These are phyloP conservation scores for Oeneis ivallda DNA, from an alignment of 2,888 invertebrate species.

Conservation along the genomic window DNA sequence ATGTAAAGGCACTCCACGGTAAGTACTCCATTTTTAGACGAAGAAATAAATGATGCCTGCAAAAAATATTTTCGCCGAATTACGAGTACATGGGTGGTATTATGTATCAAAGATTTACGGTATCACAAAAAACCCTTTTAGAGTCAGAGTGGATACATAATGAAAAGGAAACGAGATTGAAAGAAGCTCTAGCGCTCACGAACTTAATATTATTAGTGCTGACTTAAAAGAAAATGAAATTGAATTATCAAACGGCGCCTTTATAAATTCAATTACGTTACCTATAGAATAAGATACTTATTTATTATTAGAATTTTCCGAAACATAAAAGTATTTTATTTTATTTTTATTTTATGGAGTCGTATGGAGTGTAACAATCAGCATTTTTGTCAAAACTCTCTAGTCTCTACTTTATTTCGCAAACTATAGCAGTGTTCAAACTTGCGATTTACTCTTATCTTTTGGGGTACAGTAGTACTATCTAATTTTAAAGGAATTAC, in stretches of 20 bases:
- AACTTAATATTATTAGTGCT: conserved; percentile 27
- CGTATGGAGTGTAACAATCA: not conserved
- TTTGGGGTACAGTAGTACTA: too few species aligned
- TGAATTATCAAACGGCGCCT: conserved; percentile 24
- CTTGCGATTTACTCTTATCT: too few species aligned
- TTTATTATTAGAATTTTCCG: not conserved
- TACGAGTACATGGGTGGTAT: conserved; percentile 15
- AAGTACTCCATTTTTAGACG: not conserved
- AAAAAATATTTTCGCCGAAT: conserved; percentile 6
- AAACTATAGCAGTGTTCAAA: not conserved
- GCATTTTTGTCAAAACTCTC: not conserved
- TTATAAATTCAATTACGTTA: conserved; percentile 14
- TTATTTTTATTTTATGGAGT: too few species aligned
- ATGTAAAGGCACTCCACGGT: not conserved
- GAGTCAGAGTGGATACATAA: conserved; percentile 19
- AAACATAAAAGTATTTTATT: not conserved
- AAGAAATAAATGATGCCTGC: not conserved
- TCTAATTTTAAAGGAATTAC: too few species aligned
- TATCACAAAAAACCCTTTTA: conserved; percentile 18
- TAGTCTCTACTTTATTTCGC: not conserved
- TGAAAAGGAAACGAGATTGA: conserved; percentile 29
- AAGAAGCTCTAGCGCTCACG: conserved; percentile 26
- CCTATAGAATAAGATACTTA: conserved; percentile 14
- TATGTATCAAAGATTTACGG: conserved; percentile 4
- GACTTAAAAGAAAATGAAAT: conserved; percentile 28